Base-by-base conservation (phyloP, 2,113 vertebrate genomes). In the Centropristis striata region DNA sequence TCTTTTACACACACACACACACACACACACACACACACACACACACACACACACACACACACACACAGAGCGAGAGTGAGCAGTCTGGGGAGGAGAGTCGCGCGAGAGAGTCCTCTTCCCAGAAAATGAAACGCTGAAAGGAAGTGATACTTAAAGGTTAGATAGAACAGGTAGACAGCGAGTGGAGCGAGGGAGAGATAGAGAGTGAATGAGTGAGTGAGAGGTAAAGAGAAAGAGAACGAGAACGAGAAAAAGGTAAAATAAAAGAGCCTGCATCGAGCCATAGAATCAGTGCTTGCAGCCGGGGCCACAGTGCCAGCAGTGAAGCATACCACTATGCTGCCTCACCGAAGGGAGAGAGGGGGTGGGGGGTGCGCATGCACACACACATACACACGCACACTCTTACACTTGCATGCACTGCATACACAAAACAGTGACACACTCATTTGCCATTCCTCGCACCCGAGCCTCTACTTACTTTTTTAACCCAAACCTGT, bases 301-400 rank as follows among this genome's bases (percentile, higher is more conserved):
- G 90, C 84, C 85, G 59, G 85, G 86, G 85, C 91, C 83, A 88
- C 86, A 72, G 85, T 82, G 86, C 85, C 88, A 91, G 90, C 88
- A 91, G 90, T 92, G 88, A 90, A 93, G 92, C 94, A 95, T 93
- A 94, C 94, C 90, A 93, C 90, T 89, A 90, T 81, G 86, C 81
- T 92, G 90, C 90, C 94, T 90, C 94, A 95, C 93, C 86, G 90
- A 91, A 66, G 74, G 47, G 78, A 69, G 67, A 47, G 66, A 21
- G 75, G 49, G 27, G 46, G 75, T 58, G 39, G 23, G 51, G 57
- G 53, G 60, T 54, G 42, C 21, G n/a, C 2, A 16, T 1, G 8
- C 4, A 9, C 54, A 65, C 61, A 61, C 58, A 42, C 81, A 72
- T 69, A 65, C 69, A 46, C 77, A 72, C 75, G 55, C 65, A 54